Evolutionary conservation across 2,888 invertebrate species (phyloP), one percentile per base, ranked within the genome.

Genomic region (Pyrocoelia pectoralis): DNA sequence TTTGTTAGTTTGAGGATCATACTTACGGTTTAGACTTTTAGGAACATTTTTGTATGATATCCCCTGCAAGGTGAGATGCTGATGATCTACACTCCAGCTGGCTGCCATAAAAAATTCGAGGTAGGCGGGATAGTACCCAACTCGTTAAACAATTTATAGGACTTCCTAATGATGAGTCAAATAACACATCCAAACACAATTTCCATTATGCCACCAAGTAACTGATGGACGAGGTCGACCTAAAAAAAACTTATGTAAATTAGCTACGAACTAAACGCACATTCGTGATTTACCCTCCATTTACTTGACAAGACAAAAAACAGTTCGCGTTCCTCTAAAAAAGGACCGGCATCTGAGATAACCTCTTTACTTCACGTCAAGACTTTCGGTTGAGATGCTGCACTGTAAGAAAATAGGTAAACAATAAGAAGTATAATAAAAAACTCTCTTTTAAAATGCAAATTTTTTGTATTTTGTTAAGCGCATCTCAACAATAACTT

Each of bases 301-400:
- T 86, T 61, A 94, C 94, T 83, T 93, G 91, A 81, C 95, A 95
- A 66, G 91, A 91, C 61, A 95, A 84, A n/a, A 71, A 91, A 88
- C 61, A 95, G 84, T 77, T 91, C 91, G 76, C 92, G 91, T 55
- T 93, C 94, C 82, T 95, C 94, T 72, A 93, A 86, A 79, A 94
- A 95, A 10, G 94, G 94, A 55, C 95, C 94, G 18, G 93, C 92
- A 59, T 87, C 84, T 55, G 89, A 88, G 61, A 88, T 85, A 72
- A 95, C 89, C 82, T 93, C 93, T 71, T 88, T 86, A 57, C 94
- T 92, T 89, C 56, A 89, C 89, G 81, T 94, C 92, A 79, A 92
- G 82, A 95, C 92, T 75, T 90, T 86, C 57, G 93, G 93, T 66
- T 87, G 85, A 74, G 90, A 89, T 65, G 93, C 69, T 92, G 91